Evolutionary conservation across 1,140 invertebrate species (phyloP).

Genomic region (Hydropsyche tenuis): DNA sequence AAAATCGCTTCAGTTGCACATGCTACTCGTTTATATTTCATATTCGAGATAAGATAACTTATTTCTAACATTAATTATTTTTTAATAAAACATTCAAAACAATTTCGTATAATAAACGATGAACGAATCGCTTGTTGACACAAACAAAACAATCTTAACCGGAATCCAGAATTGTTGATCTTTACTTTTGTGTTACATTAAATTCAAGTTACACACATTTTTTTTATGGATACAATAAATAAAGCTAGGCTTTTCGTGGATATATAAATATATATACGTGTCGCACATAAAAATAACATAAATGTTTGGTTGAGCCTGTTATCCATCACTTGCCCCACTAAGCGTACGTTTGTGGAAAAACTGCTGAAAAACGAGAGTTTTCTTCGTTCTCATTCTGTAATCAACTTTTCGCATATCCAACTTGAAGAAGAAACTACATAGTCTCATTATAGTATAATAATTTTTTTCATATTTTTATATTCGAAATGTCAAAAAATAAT

Average conservation of each 20-base stretch:
- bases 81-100: neutral
- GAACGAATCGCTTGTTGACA: neutral
- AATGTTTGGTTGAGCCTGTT: conserved; percentile 4
- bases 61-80: neutral
- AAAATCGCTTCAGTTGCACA: too few relatives aligned
- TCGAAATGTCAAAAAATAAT: too few relatives aligned
- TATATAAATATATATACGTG: neutral
- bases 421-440: too few relatives aligned
- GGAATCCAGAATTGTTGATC: neutral
- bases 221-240: conserved; percentile 3
- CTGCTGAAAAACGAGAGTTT: conserved; percentile 8
- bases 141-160: neutral
- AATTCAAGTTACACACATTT: neutral
- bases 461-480: too few relatives aligned
- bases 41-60: too few relatives aligned
- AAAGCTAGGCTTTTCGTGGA: neutral
- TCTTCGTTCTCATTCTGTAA: neutral
- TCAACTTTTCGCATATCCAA: neutral
- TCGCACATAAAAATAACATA: neutral
- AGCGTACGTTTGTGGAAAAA: neutral
- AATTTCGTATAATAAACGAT: neutral
- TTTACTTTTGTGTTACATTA: neutral
- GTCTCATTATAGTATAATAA: too few relatives aligned
- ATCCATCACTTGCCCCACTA: neutral
- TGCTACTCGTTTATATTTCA: too few relatives aligned